phyloP scores from a whole-genome alignment of 2,888 invertebrate species.

The Caenorhabditis doughertyi region DNA sequence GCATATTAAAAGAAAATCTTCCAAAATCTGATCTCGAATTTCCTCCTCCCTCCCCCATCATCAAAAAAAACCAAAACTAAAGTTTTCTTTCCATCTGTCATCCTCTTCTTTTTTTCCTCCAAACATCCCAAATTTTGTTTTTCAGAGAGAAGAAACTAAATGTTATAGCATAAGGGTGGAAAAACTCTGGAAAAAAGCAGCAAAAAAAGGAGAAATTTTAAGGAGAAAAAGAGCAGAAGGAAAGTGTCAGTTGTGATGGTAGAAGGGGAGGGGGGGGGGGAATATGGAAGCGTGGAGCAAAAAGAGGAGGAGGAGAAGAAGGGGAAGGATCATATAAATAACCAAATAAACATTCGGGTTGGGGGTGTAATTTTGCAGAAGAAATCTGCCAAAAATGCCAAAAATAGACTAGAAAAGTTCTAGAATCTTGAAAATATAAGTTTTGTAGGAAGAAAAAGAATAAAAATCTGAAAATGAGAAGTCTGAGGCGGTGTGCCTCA shows the following conservation, averaged over 20 bases:
- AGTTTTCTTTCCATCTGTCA: slow-evolving; percentile 11
- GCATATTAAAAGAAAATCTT: background rate
- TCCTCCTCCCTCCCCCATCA: background rate
- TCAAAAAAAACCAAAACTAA: slow-evolving; percentile 3
- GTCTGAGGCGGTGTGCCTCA: no score
- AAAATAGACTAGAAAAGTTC: no score
- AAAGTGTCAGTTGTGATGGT: slow-evolving; percentile 14
- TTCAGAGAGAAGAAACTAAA: no score
- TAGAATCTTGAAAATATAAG: no score
- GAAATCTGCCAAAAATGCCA: background rate
- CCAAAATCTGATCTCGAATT: background rate
- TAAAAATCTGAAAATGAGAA: no score
- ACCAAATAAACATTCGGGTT: slow-evolving; percentile 34
- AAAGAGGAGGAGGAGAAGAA: no score
- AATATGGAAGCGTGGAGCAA: no score
- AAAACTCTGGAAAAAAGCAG: background rate
- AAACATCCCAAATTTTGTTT: background rate
- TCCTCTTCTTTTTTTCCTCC: no score
- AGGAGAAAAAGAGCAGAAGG: background rate
- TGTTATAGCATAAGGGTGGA: background rate
- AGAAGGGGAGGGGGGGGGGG: background rate
- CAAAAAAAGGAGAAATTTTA: background rate
- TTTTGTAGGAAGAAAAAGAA: no score
- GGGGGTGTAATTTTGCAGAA: background rate
- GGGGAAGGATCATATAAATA: slow-evolving; percentile 29